Evolutionary conservation across 2,113 vertebrate genomes (phyloP), one percentile per base, ranked within the genome.

Genomic region (Ondatra zibethicus): DNA sequence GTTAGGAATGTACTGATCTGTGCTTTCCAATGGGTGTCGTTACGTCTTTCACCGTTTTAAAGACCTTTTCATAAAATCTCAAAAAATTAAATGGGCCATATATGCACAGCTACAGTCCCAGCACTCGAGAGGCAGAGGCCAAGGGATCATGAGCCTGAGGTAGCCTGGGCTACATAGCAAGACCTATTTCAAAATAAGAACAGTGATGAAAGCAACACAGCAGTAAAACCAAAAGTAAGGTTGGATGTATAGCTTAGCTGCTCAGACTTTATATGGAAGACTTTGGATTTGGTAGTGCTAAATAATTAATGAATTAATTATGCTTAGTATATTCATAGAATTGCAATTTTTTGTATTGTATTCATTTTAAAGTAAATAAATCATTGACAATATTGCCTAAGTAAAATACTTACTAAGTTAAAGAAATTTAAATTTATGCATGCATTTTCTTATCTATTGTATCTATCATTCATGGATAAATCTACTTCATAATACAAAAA

Each of bases 321-420:
- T 87, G 61, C 29, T 65, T 0, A 84, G 10, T 85, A 33, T 89
- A 58, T 82, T 88, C 25, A 58, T 66, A 89, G 82, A 78, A 84
- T 21, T 39, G 21, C 75, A 42, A 3, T 61, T 80, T 58, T 52
- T 96, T 92, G 90, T 39, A 45, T n/a, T 36, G 45, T 89, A 92
- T 87, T 7, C 21, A 33, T 29, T 94, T 95, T 94, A 95, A 92
- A 47, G 13, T 7, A 92, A 55, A 55, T 52, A 91, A 88, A 9
- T 4, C 88, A 68, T 47, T 92, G 52, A 70, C 58, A 12, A 65
- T 39, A 92, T 85, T 93, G 10, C 25, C 84, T 42, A 94, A 61
- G 88, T 55, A 88, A 89, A 70, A 77, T 94, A 23, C n/a, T 25
- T 27, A 63, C 66, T 77, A 45, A 93, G n/a, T 77, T 50, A 88